Evolutionary conservation across 2,888 invertebrate species (phyloP), one percentile per base, ranked within the genome.

Genomic region (Perizoma flavofasciatum): DNA sequence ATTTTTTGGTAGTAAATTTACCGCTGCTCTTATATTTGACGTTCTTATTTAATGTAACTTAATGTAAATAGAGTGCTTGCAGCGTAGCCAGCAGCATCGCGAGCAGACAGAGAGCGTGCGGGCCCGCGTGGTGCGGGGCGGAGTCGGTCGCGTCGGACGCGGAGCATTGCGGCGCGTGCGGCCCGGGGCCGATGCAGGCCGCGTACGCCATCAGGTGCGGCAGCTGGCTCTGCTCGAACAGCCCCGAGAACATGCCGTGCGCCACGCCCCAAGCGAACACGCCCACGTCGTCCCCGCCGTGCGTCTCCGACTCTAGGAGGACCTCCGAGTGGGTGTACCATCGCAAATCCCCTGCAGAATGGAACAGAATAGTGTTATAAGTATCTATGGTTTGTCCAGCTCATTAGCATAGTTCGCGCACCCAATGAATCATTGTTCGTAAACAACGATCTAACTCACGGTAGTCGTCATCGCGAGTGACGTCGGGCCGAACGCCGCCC

Each of bases 241-340:
- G 93, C 3, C 96, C 96, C 9, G 95, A 92, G 83, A 97, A 96
- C 57, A 97, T 88, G 79, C 95, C 95, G 45, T 96, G 93, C 90
- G 94, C 95, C 5, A 96, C 96, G 51, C 95, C 97, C 47, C 83
- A 82, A 68, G 94, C 94, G 84, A 94, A 96, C 48, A 97, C 94
- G 0, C 93, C 93, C 33, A 97, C 96, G 89, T 97, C 97, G 69
- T 97, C 96, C 0, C 95, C 96, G 4, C 95, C 96, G 82, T 96
- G 96, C 7, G 95, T 95, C 77, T 96, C 96, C 48, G 88, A 86
- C 0, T 69, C 70, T 48, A 94, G 79, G 0, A 95, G 95, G 1
- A 93, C 90, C 0, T 94, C 91, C 0, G 93, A 87, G 68, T 86
- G 87, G 4, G 80, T 50, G 3, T 57, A 65, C 86, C 86, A 87